A percentile compares a stretch with the other conserved stretches of the same genome.
Evolutionary conservation across 2,113 vertebrate species (phyloP).

Genomic region (Petrocephalus zakoni): DNA sequence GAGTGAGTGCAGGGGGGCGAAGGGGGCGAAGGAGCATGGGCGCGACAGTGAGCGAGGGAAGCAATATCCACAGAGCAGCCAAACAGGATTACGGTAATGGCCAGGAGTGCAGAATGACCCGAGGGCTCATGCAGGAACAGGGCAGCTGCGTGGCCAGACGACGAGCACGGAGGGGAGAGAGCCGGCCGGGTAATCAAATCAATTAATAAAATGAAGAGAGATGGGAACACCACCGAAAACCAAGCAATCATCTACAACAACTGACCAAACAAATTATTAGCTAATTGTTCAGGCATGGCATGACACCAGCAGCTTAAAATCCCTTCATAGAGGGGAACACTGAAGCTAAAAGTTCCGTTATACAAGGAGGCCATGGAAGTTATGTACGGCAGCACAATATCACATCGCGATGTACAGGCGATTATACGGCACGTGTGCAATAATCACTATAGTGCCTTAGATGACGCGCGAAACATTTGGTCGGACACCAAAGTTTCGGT

Average conservation of each 20-base stretch:
- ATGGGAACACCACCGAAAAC: background rate
- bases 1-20: background rate
- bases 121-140: conserved; percentile 56
- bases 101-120: conserved; percentile 34
- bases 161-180: conserved; percentile 17
- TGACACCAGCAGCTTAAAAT: background rate
- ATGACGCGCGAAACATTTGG: no score
- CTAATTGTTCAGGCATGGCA: background rate
- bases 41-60: conserved; percentile 14
- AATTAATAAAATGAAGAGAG: conserved; percentile 48
- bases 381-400: background rate
- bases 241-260: background rate
- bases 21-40: conserved; percentile 19
- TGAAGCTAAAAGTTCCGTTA: background rate
- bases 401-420: no score
- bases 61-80: conserved; percentile 24
- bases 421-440: no score
- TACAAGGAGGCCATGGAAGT: background rate
- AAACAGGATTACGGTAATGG: conserved; percentile 43
- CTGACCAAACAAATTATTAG: background rate
- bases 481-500: no score
- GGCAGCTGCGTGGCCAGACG: conserved; percentile 29
- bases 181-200: conserved; percentile 36
- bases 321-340: background rate
- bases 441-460: no score